These are phyloP conservation scores for Aurelia aurita complex sp. Pacific DNA, from an alignment of 30 jellyfish, hydroid and myxozoan genomes.

Conservation along the genomic window DNA sequence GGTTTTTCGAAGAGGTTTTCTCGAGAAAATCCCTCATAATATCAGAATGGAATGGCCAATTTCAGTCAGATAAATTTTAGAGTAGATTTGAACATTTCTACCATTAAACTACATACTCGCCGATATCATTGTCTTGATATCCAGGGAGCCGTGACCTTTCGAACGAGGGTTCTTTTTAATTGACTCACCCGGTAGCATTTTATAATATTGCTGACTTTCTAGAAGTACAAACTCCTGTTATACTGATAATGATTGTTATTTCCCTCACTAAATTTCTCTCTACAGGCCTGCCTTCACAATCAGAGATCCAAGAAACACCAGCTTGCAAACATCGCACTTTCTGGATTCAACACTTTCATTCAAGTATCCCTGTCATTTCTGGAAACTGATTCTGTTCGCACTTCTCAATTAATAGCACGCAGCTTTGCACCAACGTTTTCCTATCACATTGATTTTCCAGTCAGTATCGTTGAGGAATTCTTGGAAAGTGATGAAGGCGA, in stretches of 20 bases:
- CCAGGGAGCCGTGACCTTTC: too few species aligned
- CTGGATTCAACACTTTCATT: conserved; percentile 65
- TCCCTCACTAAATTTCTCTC: background rate
- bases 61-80: too few species aligned
- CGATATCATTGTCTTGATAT: too few species aligned
- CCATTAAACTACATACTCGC: too few species aligned
- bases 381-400: conserved; percentile 44
- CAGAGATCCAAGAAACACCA: background rate
- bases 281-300: conserved; percentile 15
- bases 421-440: conserved; percentile 75
- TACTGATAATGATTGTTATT: background rate
- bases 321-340: background rate
- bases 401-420: conserved; percentile 53
- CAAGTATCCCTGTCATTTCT: conserved; percentile 55
- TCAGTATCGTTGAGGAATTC: conserved; percentile 32
- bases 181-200: too few species aligned
- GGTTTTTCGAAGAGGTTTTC: too few species aligned
- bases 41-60: too few species aligned
- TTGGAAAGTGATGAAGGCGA: conserved; percentile 40
- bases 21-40: too few species aligned
- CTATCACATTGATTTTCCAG: conserved; percentile 82
- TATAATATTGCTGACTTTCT: too few species aligned
- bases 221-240: too few species aligned
- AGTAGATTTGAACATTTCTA: too few species aligned
- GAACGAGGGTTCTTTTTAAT: too few species aligned